phyloP scores from a whole-genome alignment of 2,113 vertebrate species.

The Silurus asotus region DNA sequence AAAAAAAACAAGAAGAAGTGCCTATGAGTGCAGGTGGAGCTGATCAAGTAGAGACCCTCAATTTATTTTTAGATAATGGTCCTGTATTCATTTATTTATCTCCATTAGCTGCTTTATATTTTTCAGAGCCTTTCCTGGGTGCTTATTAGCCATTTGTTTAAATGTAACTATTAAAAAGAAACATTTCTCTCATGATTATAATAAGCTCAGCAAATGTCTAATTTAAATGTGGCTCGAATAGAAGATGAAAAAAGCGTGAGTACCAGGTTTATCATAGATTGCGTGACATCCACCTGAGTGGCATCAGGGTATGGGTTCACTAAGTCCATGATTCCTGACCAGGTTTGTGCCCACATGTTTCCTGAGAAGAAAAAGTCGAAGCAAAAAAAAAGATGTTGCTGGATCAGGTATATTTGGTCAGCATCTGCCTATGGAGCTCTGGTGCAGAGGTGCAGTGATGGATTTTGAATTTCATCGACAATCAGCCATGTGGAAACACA shows the following conservation, averaged over 20 bases:
- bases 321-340: constrained; percentile 90
- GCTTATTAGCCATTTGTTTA: neutral
- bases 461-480: constrained; percentile 33
- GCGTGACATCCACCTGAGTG: constrained; percentile 87
- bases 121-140: neutral
- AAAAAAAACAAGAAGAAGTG: constrained; percentile 9
- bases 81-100: neutral
- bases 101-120: neutral
- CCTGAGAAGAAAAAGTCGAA: constrained; percentile 71
- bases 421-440: neutral
- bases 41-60: neutral
- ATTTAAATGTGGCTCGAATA: neutral
- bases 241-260: neutral
- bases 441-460: constrained; percentile 24
- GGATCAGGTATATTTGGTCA: neutral
- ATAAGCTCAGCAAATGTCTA: neutral
- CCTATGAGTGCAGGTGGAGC: neutral
- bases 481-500: constrained; percentile 34
- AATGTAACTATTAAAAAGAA: neutral
- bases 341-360: constrained; percentile 99
- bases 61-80: neutral
- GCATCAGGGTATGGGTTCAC: constrained; percentile 83
- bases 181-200: neutral
- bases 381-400: constrained; percentile 13
- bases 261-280: constrained; percentile 88